These are phyloP conservation scores for Lomographa bimaculata DNA, from an alignment of 2,888 invertebrate species.

Conservation along the genomic window DNA sequence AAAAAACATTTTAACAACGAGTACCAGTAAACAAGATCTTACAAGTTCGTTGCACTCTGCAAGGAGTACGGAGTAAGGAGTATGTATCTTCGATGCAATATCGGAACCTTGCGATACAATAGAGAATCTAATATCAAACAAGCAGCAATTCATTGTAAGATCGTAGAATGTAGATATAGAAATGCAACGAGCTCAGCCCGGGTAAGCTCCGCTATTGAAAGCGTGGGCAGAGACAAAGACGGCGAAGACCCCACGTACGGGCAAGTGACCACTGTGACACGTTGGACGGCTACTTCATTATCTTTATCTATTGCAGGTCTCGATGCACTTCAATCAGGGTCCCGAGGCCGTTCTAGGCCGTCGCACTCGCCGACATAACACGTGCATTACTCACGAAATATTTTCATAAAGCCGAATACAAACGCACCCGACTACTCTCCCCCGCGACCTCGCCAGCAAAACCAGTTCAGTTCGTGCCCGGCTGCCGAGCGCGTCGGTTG, in stretches of 20 bases:
- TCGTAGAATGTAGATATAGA: slow-evolving; percentile 59
- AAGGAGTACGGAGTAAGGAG: slow-evolving; percentile 19
- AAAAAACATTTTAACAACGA: slow-evolving; percentile 22
- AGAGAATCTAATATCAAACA: slow-evolving; percentile 45
- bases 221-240: slow-evolving; percentile 57
- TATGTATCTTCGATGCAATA: slow-evolving; percentile 42
- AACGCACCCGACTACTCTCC: slow-evolving; percentile 69
- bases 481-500: slow-evolving; percentile 76
- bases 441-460: slow-evolving; percentile 60
- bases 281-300: slow-evolving; percentile 47
- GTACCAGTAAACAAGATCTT: slow-evolving; percentile 31
- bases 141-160: slow-evolving; percentile 59
- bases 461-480: slow-evolving; percentile 82
- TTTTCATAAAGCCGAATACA: slow-evolving; percentile 81
- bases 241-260: slow-evolving; percentile 41
- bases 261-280: slow-evolving; percentile 38
- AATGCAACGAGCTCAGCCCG: slow-evolving; percentile 53
- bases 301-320: slow-evolving; percentile 55
- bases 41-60: slow-evolving; percentile 21
- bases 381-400: slow-evolving; percentile 84
- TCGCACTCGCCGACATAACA: slow-evolving; percentile 79
- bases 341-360: slow-evolving; percentile 77
- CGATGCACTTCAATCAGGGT: slow-evolving; percentile 74
- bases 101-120: slow-evolving; percentile 27
- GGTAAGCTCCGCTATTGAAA: slow-evolving; percentile 49